Percentiles rank a stretch among this genome's conserved stretches.
phyloP scores from a whole-genome alignment of 2,888 invertebrate species.

The Opisthograptis luteolata region DNA sequence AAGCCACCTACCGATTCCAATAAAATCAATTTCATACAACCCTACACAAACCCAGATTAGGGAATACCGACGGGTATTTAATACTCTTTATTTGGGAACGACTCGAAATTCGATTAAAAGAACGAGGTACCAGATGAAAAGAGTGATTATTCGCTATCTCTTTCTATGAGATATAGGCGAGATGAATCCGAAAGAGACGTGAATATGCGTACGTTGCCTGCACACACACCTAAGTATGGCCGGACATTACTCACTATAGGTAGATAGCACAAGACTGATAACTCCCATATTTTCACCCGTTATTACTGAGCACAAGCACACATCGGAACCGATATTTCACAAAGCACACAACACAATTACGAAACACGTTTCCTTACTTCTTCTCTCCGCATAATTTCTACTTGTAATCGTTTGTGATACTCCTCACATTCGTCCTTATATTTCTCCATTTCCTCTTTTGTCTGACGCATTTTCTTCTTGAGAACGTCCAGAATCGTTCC shows the following conservation, averaged over 20 bases:
- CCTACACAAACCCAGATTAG: slow-evolving; percentile 42
- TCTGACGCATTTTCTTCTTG: slow-evolving; percentile 99
- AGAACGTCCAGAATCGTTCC: slow-evolving; percentile 97
- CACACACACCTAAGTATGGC: slow-evolving; percentile 84
- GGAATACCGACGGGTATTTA: slow-evolving; percentile 42
- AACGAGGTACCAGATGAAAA: slow-evolving; percentile 61
- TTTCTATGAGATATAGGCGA: slow-evolving; percentile 57
- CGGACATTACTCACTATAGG: slow-evolving; percentile 84
- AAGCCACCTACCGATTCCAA: slow-evolving; percentile 53
- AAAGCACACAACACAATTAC: slow-evolving; percentile 66
- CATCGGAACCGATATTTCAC: slow-evolving; percentile 54
- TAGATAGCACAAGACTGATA: slow-evolving; percentile 78
- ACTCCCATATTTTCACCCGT: slow-evolving; percentile 59
- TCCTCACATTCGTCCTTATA: slow-evolving; percentile 99
- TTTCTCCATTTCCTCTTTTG: slow-evolving; percentile 99
- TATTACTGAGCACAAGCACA: slow-evolving; percentile 58
- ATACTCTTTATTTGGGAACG: slow-evolving; percentile 54
- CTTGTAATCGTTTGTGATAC: slow-evolving; percentile 96
- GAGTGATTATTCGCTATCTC: slow-evolving; percentile 68
- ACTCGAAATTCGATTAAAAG: slow-evolving; percentile 56
- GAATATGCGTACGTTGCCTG: slow-evolving; percentile 83
- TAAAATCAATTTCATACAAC: slow-evolving; percentile 48
- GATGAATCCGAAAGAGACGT: slow-evolving; percentile 76
- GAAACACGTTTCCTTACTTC: slow-evolving; percentile 92
- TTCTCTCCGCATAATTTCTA: slow-evolving; percentile 98